Base-by-base conservation (phyloP, 2,888 invertebrate genomes). In the Scaptomyza parva region DNA sequence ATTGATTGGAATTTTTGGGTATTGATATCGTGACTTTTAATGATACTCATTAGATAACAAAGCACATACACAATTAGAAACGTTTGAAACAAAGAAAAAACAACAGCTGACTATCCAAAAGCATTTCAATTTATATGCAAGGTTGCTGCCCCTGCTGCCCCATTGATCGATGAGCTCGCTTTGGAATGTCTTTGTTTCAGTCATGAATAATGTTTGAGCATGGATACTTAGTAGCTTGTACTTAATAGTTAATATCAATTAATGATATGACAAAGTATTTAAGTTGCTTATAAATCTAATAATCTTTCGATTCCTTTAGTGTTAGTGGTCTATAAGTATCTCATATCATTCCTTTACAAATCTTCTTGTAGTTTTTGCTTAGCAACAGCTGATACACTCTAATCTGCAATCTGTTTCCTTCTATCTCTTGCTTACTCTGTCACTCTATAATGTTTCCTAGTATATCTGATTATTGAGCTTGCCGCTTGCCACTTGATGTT, bases 21-120 rank as follows among this genome's bases (percentile, higher is more conserved):
- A 22, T 70, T 65, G 65, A 51, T 73, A 74, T 57, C 70, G 51
- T 26, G 33, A 24, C 44, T 50, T 50, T 48, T 39, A 30, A 41
- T 40, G 26, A 48, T 70, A 22, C 35, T 48, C 22, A 62, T 22
- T 30, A 40, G 59, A 48, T 57, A 68, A 45, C 40, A 22, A 18
- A 18, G 30, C 26, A 47, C 14, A 11, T 14, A 35, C 8, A 30
- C 28, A 45, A 20, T 28, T 17, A 9, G n/a, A 47, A 45, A 3
- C 8, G 5, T 6, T 4, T 24, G 5, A 18, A 45, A 26, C n/a
- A 33, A 20, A 4, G 43, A 11, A 18, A 26, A 8, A 26, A 54
- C n/a, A 14, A 37, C 14, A 17, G 51, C 28, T n/a, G 22, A 39
- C 20, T 48, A n/a, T 18, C 14, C 3, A 3, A n/a, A 44, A 39